Evolutionary conservation across 2,888 invertebrate genomes (phyloP), one percentile per base, ranked within the genome.

Genomic region (Atethmia centrago): DNA sequence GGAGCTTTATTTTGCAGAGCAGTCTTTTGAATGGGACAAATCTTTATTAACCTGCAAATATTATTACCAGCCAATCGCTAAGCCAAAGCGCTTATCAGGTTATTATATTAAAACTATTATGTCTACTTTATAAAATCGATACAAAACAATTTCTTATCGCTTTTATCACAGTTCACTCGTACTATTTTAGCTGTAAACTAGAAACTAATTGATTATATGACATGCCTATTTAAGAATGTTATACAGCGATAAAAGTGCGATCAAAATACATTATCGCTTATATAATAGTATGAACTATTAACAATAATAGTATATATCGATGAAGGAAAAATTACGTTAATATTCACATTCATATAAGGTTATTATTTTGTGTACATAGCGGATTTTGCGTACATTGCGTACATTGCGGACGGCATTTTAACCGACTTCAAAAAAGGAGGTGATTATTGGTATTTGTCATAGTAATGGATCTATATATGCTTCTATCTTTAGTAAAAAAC

Each of bases 71-170:
- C 21, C 36, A 53, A 25, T 49, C 31, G 5, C 16, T 40, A 55
- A 61, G 58, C 45, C 19, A 0, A 10, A 0, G 2, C 21, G 1
- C n/a, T 78, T 71, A 78, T 76, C 61, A 21, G 19, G 19, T 49
- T 49, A 3, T 7, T 31, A 3, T 77, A 59, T 40, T 31, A 47
- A 56, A 66, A 45, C 45, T 51, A 67, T 47, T 31, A 79, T 42
- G 56, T 49, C 61, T 61, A 71, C 4, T 42, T 61, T 42, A 53
- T 42, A 21, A 64, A 77, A 79, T 77, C 72, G 56, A 62, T 55
- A 56, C 36, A 25, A 53, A 79, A 68, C 36, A 25, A 74, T 74
- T 68, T 75, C 53, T 80, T 79, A 79, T 80, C 78, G 25, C 8
- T 66, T 62, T 77, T 67, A 78, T 80, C 80, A 59, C 10, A 67